Conservation (phyloP, 30 jellyfish, hydroid and myxozoan species). For the Aurelia coerulea region DNA sequence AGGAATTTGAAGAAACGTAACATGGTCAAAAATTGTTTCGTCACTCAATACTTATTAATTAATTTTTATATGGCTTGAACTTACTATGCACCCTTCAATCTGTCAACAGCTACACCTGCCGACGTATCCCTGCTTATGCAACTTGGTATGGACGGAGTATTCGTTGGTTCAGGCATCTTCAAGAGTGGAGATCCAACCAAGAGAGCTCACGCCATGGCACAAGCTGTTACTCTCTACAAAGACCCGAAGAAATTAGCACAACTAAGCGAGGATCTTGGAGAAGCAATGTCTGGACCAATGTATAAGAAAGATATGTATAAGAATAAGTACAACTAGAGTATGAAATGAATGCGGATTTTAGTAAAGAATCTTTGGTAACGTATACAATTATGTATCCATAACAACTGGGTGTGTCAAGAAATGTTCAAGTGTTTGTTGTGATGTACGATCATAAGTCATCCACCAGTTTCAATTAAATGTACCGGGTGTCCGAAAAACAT, state of each 20-base stretch:
- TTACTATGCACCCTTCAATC: background rate
- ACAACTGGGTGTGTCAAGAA: no score
- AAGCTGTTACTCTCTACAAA: slow-evolving; percentile 87
- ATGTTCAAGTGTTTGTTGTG: no score
- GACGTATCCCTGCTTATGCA: slow-evolving; percentile 94
- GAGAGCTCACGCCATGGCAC: slow-evolving; percentile 96
- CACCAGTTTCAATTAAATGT: no score
- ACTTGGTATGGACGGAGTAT: slow-evolving; percentile 96
- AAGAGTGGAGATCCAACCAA: slow-evolving; percentile 90
- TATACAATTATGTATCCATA: no score
- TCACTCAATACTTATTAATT: no score
- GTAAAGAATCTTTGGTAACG: no score
- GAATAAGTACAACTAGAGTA: slow-evolving; percentile 44
- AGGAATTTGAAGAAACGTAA: no score
- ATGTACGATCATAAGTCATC: no score
- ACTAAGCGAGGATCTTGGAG: slow-evolving; percentile 95
- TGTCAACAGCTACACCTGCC: slow-evolving; percentile 83
- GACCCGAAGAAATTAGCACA: slow-evolving; percentile 88
- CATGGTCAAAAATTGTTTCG: no score
- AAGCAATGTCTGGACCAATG: slow-evolving; percentile 95
- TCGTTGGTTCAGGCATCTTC: slow-evolving; percentile 98
- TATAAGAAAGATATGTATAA: slow-evolving; percentile 53
- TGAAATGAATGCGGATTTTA: no score
- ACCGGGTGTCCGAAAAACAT: no score
- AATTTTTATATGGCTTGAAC: no score